A percentile compares a stretch with the other conserved stretches of the same genome.
These are phyloP conservation scores for Diogma glabrata DNA, from an alignment of 2,888 invertebrate genomes.

Conservation along the genomic window DNA sequence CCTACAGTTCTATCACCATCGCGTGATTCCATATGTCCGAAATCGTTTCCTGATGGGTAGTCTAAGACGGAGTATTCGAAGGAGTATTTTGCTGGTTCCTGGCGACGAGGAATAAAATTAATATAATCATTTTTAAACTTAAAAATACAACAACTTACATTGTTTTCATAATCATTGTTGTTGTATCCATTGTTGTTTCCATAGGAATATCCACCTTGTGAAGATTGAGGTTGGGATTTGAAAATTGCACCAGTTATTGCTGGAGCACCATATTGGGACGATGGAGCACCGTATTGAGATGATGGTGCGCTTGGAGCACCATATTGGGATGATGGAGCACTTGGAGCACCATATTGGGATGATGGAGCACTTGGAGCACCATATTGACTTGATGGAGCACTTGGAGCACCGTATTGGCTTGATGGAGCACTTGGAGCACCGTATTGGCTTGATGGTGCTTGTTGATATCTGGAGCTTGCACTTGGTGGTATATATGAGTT, in stretches of 20 bases:
- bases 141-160: neutral
- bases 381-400: conserved; percentile 37
- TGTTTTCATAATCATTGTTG: conserved; percentile 29
- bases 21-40: conserved; percentile 52
- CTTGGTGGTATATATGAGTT: conserved; percentile 26
- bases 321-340: conserved; percentile 39
- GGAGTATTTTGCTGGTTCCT: conserved; percentile 57
- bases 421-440: conserved; percentile 26
- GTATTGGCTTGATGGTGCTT: conserved; percentile 16
- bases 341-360: conserved; percentile 37
- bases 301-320: conserved; percentile 23
- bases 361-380: conserved; percentile 36
- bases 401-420: conserved; percentile 32
- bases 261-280: conserved; percentile 41
- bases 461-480: conserved; percentile 12
- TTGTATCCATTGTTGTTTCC: conserved; percentile 34
- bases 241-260: conserved; percentile 41
- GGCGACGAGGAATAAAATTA: no score
- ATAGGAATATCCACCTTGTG: conserved; percentile 27
- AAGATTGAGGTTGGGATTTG: conserved; percentile 23
- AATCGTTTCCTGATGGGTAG: conserved; percentile 50
- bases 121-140: no score
- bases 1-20: conserved; percentile 51
- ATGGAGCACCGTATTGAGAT: conserved; percentile 28
- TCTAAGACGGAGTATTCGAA: conserved; percentile 58